Evolutionary conservation across 35 echinoderm and acorn worm species (phyloP), one percentile per base, ranked within the genome.

Genomic region (Patiria miniata): DNA sequence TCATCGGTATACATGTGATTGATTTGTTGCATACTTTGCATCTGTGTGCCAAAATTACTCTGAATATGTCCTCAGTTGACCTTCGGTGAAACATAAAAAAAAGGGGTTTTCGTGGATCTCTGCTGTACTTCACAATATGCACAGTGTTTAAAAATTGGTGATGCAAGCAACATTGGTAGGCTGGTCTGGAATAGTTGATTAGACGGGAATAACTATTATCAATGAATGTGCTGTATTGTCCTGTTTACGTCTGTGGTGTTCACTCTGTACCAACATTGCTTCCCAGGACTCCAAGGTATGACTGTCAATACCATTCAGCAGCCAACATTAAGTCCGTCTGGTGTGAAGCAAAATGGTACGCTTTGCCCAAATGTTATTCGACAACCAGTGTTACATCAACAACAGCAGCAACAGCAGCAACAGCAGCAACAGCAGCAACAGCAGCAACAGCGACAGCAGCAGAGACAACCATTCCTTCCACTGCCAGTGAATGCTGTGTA

Each of bases 401-500:
- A 61, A 21, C 58, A 61, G 28, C 52, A 55, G 21, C 52, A 55
- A 55, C 52, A 55, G 21, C 52, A 55, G 0, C 57, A 60, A 14
- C 57, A 60, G 8, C 57, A 60, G 19, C 57, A 60, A 26, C 57
- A 60, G 7, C 57, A n/a, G 57, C n/a, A n/a, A n/a, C n/a, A 55
- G 21, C 52, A 55, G 21, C 42, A 47, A 6, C 42, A 61, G 21
- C 58, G 21, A 21, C 58, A 61, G 28, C 58, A 61, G 2, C 65
- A 73, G 26, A 26, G 34, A 36, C 65, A 73, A 32, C 21, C 23
- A 14, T 34, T 32, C 6, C 65, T 73, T 26, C 65, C 65, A 14
- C 34, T 73, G 65, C 65, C 65, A 7, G 34, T 73, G 65, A 73
- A 73, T 30, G 65, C 65, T 73, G 65, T 73, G 15, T 73, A 73